Evolutionary conservation across 2,797 vertebrate genomes (phyloP).

Genomic region (Lates japonicus): DNA sequence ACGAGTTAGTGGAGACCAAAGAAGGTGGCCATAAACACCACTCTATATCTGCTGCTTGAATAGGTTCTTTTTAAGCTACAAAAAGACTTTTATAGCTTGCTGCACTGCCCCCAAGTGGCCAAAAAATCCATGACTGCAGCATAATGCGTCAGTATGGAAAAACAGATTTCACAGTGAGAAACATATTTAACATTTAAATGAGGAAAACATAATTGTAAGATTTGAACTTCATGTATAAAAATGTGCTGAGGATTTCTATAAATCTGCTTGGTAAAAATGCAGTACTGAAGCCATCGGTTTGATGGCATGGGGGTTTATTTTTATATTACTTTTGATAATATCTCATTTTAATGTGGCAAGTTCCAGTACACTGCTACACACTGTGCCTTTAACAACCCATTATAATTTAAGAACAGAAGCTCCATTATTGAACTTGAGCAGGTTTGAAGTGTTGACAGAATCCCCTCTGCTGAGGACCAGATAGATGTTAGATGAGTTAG

Average conservation of each 20-base stretch:
- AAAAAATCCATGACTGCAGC: not conserved
- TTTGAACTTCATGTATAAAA: not conserved
- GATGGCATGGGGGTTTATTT: not conserved
- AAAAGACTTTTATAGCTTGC: not conserved
- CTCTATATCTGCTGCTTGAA: not conserved
- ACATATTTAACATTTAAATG: too few species aligned
- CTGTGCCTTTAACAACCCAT: slow-evolving; percentile 17
- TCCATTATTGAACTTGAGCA: slow-evolving; percentile 1
- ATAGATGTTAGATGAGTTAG: slow-evolving; percentile 29
- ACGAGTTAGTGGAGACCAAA: not conserved
- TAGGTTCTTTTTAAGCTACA: not conserved
- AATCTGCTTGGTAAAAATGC: not conserved
- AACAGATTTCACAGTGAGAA: not conserved
- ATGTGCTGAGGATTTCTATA: not conserved
- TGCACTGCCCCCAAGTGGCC: too few species aligned
- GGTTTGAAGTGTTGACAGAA: slow-evolving; percentile 34
- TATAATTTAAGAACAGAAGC: slow-evolving; percentile 19
- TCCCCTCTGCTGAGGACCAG: slow-evolving; percentile 17
- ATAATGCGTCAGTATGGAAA: not conserved
- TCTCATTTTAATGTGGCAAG: slow-evolving; percentile 4
- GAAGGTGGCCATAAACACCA: not conserved
- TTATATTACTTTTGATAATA: not conserved
- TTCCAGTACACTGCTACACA: not conserved
- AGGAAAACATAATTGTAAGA: not conserved
- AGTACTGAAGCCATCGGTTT: not conserved